Conservation (phyloP, 2,888 invertebrate genomes). For the Homarus gammarus region DNA sequence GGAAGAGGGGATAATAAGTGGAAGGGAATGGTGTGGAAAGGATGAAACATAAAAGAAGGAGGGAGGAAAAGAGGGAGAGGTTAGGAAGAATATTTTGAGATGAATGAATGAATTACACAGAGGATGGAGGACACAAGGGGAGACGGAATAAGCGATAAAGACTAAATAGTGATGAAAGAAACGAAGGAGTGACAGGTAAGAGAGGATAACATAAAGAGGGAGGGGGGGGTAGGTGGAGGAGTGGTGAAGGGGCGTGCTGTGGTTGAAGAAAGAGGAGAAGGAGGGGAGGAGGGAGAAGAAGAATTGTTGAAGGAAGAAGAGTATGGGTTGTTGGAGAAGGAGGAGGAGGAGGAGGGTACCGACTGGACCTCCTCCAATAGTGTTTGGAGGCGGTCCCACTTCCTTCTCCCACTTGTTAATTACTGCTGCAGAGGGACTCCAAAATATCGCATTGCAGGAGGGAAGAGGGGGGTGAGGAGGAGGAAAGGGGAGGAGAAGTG, state of each 20-base stretch:
- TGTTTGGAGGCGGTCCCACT: neutral
- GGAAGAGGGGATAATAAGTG: neutral
- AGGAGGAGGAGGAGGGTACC: neutral
- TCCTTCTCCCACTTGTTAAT: neutral
- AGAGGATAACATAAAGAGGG: neutral
- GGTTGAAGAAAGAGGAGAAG: neutral
- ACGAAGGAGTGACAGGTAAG: too few species aligned
- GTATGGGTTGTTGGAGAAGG: neutral
- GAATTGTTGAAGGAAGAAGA: neutral
- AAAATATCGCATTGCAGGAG: neutral
- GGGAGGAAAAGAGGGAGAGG: neutral
- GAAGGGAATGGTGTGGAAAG: neutral
- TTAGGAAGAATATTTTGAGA: neutral
- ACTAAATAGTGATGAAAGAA: neutral
- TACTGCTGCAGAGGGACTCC: slow-evolving; percentile 7
- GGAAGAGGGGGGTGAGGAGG: neutral
- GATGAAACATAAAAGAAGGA: neutral
- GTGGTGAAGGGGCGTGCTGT: neutral
- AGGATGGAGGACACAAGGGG: too few species aligned
- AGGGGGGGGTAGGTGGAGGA: neutral
- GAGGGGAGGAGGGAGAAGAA: neutral
- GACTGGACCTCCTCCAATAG: neutral
- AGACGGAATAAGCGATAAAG: neutral
- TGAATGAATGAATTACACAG: too few species aligned
- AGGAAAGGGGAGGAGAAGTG: neutral